Percentiles rank a stretch among this genome's conserved stretches.
Evolutionary conservation across 1,140 invertebrate species (phyloP).

Genomic region (Nebria ingens): DNA sequence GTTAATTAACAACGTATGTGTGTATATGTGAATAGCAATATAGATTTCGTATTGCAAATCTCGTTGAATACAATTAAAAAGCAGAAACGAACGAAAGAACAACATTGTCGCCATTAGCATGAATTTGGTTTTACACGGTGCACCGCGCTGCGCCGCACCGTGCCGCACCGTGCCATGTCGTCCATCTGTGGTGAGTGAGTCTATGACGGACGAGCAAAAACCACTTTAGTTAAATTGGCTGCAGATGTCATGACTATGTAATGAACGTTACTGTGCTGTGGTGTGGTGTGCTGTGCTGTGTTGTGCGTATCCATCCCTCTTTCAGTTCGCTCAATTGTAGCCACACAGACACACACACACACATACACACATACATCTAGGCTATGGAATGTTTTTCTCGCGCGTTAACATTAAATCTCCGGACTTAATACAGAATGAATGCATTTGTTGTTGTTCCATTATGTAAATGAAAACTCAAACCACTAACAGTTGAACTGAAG

Average conservation of each 20-base stretch:
- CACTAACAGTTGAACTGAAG: too few relatives aligned
- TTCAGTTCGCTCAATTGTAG: conserved; percentile 4
- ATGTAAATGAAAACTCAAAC: conserved; percentile 37
- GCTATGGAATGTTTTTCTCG: conserved; percentile 17
- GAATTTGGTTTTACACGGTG: too few relatives aligned
- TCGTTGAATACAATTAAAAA: neutral
- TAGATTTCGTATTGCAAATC: neutral
- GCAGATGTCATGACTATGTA: conserved; percentile 29
- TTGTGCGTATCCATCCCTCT: conserved; percentile 15
- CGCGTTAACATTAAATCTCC: conserved; percentile 33
- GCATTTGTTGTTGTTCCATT: conserved; percentile 39
- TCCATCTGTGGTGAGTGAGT: neutral
- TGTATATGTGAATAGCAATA: neutral
- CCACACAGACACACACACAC: neutral
- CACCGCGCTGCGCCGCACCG: neutral
- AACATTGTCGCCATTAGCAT: neutral
- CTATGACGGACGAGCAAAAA: conserved; percentile 1
- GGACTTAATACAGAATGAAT: conserved; percentile 38
- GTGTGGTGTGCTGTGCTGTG: too few relatives aligned
- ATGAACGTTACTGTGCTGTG: conserved; percentile 18
- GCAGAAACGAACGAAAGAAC: neutral
- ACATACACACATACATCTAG: neutral
- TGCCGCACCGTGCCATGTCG: neutral
- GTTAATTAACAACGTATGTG: neutral
- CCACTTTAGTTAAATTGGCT: conserved; percentile 21